A percentile compares a stretch with the other conserved stretches of the same genome.
Evolutionary conservation across 1,140 invertebrate species (phyloP).

Genomic region (Euglossa dilemma): DNA sequence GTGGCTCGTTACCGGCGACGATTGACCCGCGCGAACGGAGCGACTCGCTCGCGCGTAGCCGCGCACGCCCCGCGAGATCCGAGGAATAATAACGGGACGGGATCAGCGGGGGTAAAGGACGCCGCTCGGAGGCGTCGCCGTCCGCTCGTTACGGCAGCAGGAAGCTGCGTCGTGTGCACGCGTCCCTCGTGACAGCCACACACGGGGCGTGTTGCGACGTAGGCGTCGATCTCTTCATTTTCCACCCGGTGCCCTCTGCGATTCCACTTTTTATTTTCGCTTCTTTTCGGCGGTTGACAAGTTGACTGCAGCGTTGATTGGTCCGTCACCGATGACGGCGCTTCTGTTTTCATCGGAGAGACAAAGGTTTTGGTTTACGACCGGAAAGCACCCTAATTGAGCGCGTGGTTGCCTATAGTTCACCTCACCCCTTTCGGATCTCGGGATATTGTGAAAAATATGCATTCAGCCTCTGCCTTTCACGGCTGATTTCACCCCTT

Average conservation of each 20-base stretch:
- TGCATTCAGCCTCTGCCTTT: too few species aligned
- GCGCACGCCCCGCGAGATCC: slow-evolving; percentile 61
- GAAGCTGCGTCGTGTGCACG: slow-evolving; percentile 40
- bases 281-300: too few species aligned
- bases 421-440: too few species aligned
- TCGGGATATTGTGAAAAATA: too few species aligned
- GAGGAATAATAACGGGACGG: slow-evolving; percentile 74
- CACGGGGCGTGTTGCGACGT: slow-evolving; percentile 46
- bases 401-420: too few species aligned
- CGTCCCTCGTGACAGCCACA: slow-evolving; percentile 29
- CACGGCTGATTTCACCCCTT: too few species aligned
- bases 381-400: too few species aligned
- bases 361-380: too few species aligned
- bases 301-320: too few species aligned
- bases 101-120: slow-evolving; percentile 63
- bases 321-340: too few species aligned
- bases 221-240: slow-evolving; percentile 67
- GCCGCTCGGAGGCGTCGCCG: slow-evolving; percentile 60
- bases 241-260: not conserved
- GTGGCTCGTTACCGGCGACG: slow-evolving; percentile 49
- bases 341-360: too few species aligned
- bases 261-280: too few species aligned
- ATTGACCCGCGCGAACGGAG: slow-evolving; percentile 52
- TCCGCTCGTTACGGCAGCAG: slow-evolving; percentile 65
- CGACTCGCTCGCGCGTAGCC: slow-evolving; percentile 45